phyloP scores from a whole-genome alignment of 1,140 invertebrate species.

The Ostrea edulis region DNA sequence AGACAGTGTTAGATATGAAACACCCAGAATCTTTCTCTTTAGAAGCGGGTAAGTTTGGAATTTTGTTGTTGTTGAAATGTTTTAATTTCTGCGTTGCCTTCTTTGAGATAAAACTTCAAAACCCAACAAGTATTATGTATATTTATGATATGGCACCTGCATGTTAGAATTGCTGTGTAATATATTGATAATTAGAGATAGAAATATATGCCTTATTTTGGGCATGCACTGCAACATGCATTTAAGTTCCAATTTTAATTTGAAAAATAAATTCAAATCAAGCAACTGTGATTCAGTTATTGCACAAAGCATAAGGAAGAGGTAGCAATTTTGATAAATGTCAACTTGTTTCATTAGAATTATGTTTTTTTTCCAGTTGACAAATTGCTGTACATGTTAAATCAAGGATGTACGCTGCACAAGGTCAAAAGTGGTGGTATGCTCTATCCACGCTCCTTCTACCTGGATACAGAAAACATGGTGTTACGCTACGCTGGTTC shows the following conservation, averaged over 20 bases:
- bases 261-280: too few species aligned
- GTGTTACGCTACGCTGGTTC: slow-evolving; percentile 66
- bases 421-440: slow-evolving; percentile 68
- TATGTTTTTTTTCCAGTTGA: slow-evolving; percentile 64
- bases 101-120: too few species aligned
- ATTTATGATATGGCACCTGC: too few species aligned
- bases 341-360: background rate
- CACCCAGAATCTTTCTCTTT: slow-evolving; percentile 15
- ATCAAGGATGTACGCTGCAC: slow-evolving; percentile 57
- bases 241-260: too few species aligned
- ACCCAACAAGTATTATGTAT: too few species aligned
- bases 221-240: too few species aligned
- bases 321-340: background rate
- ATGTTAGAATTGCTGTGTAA: too few species aligned
- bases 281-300: background rate
- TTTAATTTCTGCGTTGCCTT: too few species aligned
- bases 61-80: background rate
- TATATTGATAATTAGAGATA: too few species aligned
- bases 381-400: slow-evolving; percentile 57
- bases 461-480: slow-evolving; percentile 68
- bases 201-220: too few species aligned
- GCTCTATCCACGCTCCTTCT: slow-evolving; percentile 64
- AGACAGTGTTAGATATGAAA: background rate
- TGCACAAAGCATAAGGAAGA: background rate
- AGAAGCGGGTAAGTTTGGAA: background rate